Base-by-base conservation (phyloP, 2,888 invertebrate species). In the Spisula solida region DNA sequence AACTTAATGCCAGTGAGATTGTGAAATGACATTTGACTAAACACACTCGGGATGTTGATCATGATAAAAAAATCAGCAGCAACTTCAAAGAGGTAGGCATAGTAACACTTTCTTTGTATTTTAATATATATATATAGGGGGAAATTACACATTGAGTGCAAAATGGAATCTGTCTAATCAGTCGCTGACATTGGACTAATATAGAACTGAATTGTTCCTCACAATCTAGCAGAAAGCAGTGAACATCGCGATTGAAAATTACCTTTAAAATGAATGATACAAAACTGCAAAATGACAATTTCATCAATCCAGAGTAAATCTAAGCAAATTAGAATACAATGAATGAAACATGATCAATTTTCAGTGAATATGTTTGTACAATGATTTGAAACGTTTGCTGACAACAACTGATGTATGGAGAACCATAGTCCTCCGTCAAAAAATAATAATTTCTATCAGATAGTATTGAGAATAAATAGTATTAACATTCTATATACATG, bases 401-500 rank as follows among this genome's bases (percentile, higher is more conserved):
- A 25, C 25, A 66, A 66, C 60, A 66, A 31, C 75, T 31, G 31
- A 31, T 70, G 70, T n/a, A 70, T 8, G n/a, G 34, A 75, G 34
- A 75, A 31, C 75, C 0, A 75, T 18, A 75, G 16, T 34, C 10
- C 16, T 34, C 10, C 16, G 18, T 6, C 34, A 31, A 75, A 31
- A 75, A 34, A 34, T 34, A 75, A 75, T 75, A 31, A 34, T 75
- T 75, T 75, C 75, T 34, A 75, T 25, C 34, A 75, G 31, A 31
- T 75, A 16, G 18, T 75, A 31, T 12, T 18, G 34, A 75, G 34
- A 75, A 75, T 75, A 75, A 75, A 75, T 75, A 75, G 34, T 75
- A 75, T 75, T 75, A 75, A 31, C 34, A 75, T 75, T 34, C 31
- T 75, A 75, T 75, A 12, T 75, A 75, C 75, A 75, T 75, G 75